These are phyloP conservation scores for Decapterus maruadsi DNA, from an alignment of 2,797 vertebrate species.

Conservation along the genomic window DNA sequence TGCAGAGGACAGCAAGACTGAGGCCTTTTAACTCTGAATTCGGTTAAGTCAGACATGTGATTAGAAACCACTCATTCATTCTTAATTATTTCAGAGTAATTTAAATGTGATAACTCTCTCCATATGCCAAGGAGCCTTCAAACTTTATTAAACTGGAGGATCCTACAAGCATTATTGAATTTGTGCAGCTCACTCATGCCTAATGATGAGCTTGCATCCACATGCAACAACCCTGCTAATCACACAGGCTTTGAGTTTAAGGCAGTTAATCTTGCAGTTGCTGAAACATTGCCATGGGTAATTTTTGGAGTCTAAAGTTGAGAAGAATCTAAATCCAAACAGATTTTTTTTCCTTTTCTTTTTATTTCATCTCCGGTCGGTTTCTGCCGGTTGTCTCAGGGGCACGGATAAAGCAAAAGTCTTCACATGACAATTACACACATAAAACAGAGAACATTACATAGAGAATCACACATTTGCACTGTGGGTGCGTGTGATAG, in stretches of 20 bases:
- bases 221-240: conserved; percentile 33
- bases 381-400: not conserved
- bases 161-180: conserved; percentile 59
- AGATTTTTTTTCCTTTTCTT: not conserved
- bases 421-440: conserved; percentile 1
- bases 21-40: conserved; percentile 48
- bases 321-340: too few species aligned
- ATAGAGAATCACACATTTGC: not conserved
- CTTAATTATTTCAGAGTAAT: conserved; percentile 63
- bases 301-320: too few species aligned
- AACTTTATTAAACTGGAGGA: conserved; percentile 55
- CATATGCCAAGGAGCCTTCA: conserved; percentile 50
- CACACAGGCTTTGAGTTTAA: conserved; percentile 37
- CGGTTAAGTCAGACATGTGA: conserved; percentile 39
- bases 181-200: conserved; percentile 37
- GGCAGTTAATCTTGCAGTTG: conserved; percentile 26
- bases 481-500: not conserved
- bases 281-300: conserved; percentile 11
- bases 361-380: not conserved
- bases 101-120: conserved; percentile 57
- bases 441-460: not conserved
- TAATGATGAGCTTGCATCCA: conserved; percentile 38
- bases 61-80: conserved; percentile 54
- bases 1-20: conserved; percentile 6
- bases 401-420: not conserved